Evolutionary conservation across 2,113 vertebrate genomes (phyloP), one percentile per base, ranked within the genome.

Genomic region (Rynchops niger): DNA sequence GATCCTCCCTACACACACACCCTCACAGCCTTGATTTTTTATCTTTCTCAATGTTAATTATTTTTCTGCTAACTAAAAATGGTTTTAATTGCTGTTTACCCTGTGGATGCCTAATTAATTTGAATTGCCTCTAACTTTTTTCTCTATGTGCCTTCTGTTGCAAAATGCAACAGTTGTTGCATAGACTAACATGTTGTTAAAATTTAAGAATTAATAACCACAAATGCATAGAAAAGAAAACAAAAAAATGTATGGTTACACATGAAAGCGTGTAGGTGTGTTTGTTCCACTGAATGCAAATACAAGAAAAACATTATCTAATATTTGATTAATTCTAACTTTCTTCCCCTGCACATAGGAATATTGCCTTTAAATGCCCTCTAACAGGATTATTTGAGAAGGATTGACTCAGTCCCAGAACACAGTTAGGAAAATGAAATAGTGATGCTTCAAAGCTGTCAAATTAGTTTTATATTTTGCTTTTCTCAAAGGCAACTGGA

Each of bases 11-110:
- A 42, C 8, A 21, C 5, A 42, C 8, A 21, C 5, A 3, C 27
- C 6, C 29, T 6, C 29, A 4, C 6, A 1, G 6, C 11, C 12
- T 5, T 1, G 4, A 5, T 45, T 27, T n/a, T 76, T 70, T 0
- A 19, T 63, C 8, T 47, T 79, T 76, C 13, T 63, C 20, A 53
- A 6, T 49, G 8, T 49, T 63, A 27, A 4, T 29, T 63, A 2
- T 74, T 81, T 70, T 86, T 34, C 17, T 70, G 5, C 3, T 47
- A 50, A 20, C 7, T 52, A 47, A 32, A 77, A 76, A 7, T n/a
- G 1, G 5, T 26, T 92, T 88, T 43, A 61, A 56, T 77, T 81
- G 6, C 6, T 38, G 14, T 72, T 92, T 80, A 19, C 15, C 3
- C 10, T 34, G 9, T 38, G 18, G 36, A n/a, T 4, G 36, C 3